phyloP scores from a whole-genome alignment of 2,113 vertebrate genomes.

The Lynx canadensis region DNA sequence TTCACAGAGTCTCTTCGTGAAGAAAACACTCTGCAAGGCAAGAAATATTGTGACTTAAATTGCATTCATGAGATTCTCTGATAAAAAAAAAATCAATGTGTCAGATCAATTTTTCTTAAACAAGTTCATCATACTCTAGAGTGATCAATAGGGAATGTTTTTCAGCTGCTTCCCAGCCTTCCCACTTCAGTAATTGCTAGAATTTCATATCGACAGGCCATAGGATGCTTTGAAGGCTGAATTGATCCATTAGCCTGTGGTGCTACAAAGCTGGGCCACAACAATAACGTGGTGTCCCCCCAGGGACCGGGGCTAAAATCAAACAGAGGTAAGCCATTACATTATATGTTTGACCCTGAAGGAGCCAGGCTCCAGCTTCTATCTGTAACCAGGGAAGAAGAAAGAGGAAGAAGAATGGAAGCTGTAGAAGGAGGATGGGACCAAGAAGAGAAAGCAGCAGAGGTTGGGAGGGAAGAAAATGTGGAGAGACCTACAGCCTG shows the following conservation, averaged over 20 bases:
- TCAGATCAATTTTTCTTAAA: conserved; percentile 88
- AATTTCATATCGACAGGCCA: conserved; percentile 86
- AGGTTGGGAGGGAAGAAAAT: background rate
- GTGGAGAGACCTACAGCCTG: background rate
- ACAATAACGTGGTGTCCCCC: conserved; percentile 84
- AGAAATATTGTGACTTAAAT: conserved; percentile 83
- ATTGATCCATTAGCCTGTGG: conserved; percentile 88
- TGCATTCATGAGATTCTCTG: conserved; percentile 82
- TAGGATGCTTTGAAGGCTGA: conserved; percentile 86
- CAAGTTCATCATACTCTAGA: conserved; percentile 87
- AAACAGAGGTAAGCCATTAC: conserved; percentile 85
- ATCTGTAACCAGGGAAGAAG: conserved; percentile 54
- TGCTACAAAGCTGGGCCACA: conserved; percentile 82
- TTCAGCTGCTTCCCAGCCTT: conserved; percentile 83
- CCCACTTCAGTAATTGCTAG: conserved; percentile 85
- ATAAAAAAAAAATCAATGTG: conserved; percentile 85
- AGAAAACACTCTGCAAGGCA: conserved; percentile 53
- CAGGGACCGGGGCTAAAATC: conserved; percentile 79
- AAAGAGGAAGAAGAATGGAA: background rate
- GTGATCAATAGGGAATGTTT: conserved; percentile 88
- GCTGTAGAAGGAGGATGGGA: background rate
- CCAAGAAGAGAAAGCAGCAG: background rate
- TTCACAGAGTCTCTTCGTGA: background rate
- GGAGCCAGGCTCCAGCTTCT: conserved; percentile 63
- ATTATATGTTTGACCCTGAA: conserved; percentile 83